These are phyloP conservation scores for Hemiscyllium ocellatum DNA, from an alignment of 2,113 vertebrate genomes.

Conservation along the genomic window DNA sequence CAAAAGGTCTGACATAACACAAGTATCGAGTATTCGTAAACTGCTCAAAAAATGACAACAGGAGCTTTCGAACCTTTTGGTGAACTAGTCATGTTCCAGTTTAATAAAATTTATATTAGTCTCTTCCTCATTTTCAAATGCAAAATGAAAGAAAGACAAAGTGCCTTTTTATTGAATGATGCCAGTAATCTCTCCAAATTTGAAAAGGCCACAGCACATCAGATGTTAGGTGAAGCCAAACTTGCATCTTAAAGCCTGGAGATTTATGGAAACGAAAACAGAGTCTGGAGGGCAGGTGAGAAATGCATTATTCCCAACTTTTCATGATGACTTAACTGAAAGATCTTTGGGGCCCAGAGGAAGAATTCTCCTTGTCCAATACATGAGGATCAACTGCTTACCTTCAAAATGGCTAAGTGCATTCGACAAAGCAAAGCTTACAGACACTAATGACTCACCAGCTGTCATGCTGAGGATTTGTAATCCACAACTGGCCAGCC, in stretches of 20 bases:
- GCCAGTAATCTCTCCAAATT: neutral
- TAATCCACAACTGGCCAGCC: too few relatives aligned
- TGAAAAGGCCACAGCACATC: neutral
- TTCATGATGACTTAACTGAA: neutral
- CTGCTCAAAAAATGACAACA: neutral
- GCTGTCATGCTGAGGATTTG: too few relatives aligned
- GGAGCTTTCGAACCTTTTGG: neutral
- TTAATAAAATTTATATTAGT: neutral
- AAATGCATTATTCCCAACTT: neutral
- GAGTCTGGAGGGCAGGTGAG: neutral
- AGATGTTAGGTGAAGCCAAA: neutral
- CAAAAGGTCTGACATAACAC: neutral
- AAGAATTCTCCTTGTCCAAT: neutral
- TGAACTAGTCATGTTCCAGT: neutral
- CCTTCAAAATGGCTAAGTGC: too few relatives aligned
- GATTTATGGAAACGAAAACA: neutral
- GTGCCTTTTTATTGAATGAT: neutral
- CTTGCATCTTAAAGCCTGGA: neutral
- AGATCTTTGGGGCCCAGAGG: neutral
- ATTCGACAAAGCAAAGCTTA: too few relatives aligned
- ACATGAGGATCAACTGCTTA: neutral
- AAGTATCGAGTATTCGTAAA: neutral
- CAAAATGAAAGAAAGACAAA: neutral
- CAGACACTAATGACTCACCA: too few relatives aligned
- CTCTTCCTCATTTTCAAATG: neutral